Evolutionary conservation across 2,888 invertebrate species (phyloP).

Genomic region (Sthenelais limicola): DNA sequence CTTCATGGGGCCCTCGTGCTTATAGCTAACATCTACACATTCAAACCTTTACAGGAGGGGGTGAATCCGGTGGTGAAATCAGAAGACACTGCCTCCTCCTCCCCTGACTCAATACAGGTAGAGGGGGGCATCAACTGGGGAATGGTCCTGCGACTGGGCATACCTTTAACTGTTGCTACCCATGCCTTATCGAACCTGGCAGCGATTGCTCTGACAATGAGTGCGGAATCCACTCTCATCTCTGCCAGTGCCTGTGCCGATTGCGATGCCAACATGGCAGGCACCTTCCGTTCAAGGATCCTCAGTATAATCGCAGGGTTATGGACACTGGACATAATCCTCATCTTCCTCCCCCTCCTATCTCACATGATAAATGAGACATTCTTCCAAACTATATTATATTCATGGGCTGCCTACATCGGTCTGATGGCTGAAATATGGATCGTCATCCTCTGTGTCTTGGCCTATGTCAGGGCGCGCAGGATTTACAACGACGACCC

Average conservation of each 20-base stretch:
- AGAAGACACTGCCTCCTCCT: no score
- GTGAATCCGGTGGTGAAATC: constrained; percentile 17
- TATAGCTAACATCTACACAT: constrained; percentile 21
- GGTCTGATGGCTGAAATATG: constrained; percentile 23
- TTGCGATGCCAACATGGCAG: constrained; percentile 17
- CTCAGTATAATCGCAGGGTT: constrained; percentile 17
- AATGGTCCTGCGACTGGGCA: constrained; percentile 40
- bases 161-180: constrained; percentile 34
- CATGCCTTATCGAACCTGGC: constrained; percentile 36
- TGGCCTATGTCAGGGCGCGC: constrained; percentile 8
- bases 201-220: constrained; percentile 35
- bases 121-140: constrained; percentile 12
- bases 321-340: constrained; percentile 21
- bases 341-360: constrained; percentile 18
- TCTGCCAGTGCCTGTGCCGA: constrained; percentile 6
- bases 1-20: constrained; percentile 15
- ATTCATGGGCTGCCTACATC: constrained; percentile 16
- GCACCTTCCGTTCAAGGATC: constrained; percentile 21
- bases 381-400: constrained; percentile 21
- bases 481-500: constrained; percentile 19
- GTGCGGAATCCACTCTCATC: constrained; percentile 34
- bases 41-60: not conserved
- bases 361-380: constrained; percentile 7
- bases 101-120: no score
- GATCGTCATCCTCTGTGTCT: constrained; percentile 19